These are phyloP conservation scores for Phyllostomus discolor DNA, from an alignment of 2,113 vertebrate genomes.

Conservation along the genomic window DNA sequence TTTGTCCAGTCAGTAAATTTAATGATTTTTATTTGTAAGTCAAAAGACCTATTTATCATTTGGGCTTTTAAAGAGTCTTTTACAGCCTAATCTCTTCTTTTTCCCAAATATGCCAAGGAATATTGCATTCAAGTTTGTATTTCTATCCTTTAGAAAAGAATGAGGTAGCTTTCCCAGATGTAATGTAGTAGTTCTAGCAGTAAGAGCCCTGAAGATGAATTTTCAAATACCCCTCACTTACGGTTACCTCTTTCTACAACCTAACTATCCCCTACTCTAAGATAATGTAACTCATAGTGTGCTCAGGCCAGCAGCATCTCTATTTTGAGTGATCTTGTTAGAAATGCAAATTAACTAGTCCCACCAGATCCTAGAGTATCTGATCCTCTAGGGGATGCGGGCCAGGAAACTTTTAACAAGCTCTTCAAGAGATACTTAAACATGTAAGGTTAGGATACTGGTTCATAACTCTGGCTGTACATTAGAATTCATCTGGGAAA, in stretches of 20 bases:
- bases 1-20: background rate
- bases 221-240: background rate
- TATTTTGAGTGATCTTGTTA: background rate
- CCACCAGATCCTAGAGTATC: background rate
- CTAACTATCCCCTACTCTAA: background rate
- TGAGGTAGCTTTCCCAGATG: background rate
- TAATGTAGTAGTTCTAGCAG: background rate
- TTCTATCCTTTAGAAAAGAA: background rate
- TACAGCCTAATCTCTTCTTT: background rate
- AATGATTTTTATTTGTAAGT: background rate
- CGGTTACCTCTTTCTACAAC: background rate
- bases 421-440: background rate
- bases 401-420: background rate
- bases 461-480: background rate
- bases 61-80: background rate
- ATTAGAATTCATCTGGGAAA: background rate
- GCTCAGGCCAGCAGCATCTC: background rate
- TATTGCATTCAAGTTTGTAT: background rate
- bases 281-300: background rate
- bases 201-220: background rate
- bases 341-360: background rate
- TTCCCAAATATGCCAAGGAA: background rate
- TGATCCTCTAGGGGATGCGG: background rate
- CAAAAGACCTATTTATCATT: background rate
- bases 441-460: background rate